Percentiles rank a stretch among this genome's conserved stretches.
phyloP scores from a whole-genome alignment of 2,113 vertebrate genomes.

The Hippocampus guttulatus region DNA sequence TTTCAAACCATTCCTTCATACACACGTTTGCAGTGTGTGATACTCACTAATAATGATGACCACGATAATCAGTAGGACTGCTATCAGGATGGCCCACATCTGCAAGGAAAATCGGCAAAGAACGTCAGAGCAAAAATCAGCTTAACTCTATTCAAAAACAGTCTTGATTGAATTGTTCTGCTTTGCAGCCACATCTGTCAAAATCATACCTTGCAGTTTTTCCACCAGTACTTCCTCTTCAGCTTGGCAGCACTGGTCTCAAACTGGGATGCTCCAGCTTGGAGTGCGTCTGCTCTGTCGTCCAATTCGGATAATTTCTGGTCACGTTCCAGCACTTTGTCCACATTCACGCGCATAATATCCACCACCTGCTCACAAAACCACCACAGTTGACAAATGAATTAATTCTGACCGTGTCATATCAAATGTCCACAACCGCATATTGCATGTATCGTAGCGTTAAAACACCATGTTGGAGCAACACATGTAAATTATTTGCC shows the following conservation, averaged over 20 bases:
- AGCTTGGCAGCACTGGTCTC: constrained; percentile 91
- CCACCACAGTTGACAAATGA: neutral
- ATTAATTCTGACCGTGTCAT: neutral
- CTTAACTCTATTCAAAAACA: neutral
- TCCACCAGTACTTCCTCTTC: constrained; percentile 89
- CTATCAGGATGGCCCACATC: constrained; percentile 97
- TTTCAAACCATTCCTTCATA: too few species aligned
- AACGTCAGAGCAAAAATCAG: neutral
- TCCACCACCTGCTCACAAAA: constrained; percentile 82
- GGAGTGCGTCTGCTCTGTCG: constrained; percentile 89
- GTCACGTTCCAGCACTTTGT: constrained; percentile 91
- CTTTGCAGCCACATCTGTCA: neutral
- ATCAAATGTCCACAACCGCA: neutral
- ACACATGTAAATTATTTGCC: too few species aligned
- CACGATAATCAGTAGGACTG: constrained; percentile 81
- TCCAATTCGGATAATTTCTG: constrained; percentile 87
- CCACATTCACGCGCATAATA: constrained; percentile 96
- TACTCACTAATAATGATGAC: constrained; percentile 90
- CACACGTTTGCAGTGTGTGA: neutral
- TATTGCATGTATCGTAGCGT: neutral
- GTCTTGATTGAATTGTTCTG: neutral
- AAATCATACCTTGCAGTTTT: constrained; percentile 80
- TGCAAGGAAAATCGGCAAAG: constrained; percentile 47
- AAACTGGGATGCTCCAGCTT: constrained; percentile 93
- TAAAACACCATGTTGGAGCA: too few species aligned